Percentiles rank a stretch among this genome's conserved stretches.
Conservation (phyloP, 2,113 vertebrate genomes). For the Genyomyrus donnyi region DNA sequence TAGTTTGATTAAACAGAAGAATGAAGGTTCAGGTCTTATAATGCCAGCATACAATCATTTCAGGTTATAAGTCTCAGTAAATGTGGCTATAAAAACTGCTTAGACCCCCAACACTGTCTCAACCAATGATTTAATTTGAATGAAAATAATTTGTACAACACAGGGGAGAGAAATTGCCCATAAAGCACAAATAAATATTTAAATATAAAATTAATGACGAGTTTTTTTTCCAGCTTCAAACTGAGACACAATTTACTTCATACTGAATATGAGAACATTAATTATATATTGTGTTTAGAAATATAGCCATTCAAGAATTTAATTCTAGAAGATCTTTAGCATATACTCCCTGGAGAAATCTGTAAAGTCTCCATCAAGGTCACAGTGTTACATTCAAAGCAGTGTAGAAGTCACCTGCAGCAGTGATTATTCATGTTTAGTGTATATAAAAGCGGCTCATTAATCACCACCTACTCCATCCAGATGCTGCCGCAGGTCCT, state of each 20-base stretch:
- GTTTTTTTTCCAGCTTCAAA: background rate
- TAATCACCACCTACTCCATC: background rate
- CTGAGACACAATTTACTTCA: background rate
- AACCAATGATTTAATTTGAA: slow-evolving; percentile 28
- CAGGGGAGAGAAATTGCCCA: background rate
- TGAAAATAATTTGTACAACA: background rate
- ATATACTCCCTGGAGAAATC: slow-evolving; percentile 2
- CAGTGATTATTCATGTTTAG: background rate
- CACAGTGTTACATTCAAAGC: background rate
- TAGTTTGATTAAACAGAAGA: slow-evolving; percentile 14
- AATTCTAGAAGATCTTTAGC: background rate
- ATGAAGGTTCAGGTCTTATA: slow-evolving; percentile 29
- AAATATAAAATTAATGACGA: slow-evolving; percentile 1
- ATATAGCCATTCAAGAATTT: background rate
- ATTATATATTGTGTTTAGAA: background rate
- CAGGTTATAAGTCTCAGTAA: slow-evolving; percentile 44
- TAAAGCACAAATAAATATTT: slow-evolving; percentile 11
- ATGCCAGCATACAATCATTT: slow-evolving; percentile 42
- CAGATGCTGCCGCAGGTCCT: background rate
- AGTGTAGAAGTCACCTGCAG: background rate
- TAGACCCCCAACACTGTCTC: slow-evolving; percentile 16
- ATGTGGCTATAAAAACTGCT: slow-evolving; percentile 31
- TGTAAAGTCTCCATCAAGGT: background rate
- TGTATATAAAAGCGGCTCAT: background rate
- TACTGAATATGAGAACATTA: background rate